Conservation (phyloP, 1,140 invertebrate species). For the Ips nitidus region DNA sequence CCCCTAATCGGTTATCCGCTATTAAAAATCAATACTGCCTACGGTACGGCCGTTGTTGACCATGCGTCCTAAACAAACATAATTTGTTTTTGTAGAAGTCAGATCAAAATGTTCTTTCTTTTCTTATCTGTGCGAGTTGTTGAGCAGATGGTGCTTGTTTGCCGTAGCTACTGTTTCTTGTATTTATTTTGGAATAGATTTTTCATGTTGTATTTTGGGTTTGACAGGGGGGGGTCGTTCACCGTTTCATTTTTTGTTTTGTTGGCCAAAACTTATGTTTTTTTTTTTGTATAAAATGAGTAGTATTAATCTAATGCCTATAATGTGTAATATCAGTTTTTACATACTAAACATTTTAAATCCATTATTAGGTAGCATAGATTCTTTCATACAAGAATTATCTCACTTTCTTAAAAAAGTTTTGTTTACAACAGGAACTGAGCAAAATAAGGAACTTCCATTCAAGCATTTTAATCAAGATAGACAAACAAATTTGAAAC, state of each 20-base stretch:
- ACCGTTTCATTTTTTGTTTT: neutral
- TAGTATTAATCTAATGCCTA: neutral
- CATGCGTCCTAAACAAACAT: conserved; percentile 22
- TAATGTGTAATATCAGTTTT: no score
- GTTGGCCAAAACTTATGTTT: no score
- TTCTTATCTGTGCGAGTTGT: conserved; percentile 17
- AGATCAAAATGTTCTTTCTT: conserved; percentile 27
- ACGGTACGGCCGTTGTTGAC: conserved; percentile 6
- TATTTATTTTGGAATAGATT: conserved; percentile 19
- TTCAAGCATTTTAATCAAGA: no score
- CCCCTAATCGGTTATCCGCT: conserved; percentile 1
- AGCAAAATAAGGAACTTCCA: no score
- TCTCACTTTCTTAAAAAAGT: no score
- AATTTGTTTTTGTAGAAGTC: conserved; percentile 22
- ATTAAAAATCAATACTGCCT: conserved; percentile 13
- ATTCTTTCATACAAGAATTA: no score
- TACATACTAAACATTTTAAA: no score
- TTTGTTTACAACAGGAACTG: no score
- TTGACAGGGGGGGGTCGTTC: conserved; percentile 4
- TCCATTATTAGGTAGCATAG: no score
- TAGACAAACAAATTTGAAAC: no score
- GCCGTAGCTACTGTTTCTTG: conserved; percentile 16
- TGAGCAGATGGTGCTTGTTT: conserved; percentile 22
- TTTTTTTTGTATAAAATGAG: neutral
- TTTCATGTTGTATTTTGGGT: neutral